phyloP scores from a whole-genome alignment of 2,113 vertebrate species.

The Calidris pygmaea region DNA sequence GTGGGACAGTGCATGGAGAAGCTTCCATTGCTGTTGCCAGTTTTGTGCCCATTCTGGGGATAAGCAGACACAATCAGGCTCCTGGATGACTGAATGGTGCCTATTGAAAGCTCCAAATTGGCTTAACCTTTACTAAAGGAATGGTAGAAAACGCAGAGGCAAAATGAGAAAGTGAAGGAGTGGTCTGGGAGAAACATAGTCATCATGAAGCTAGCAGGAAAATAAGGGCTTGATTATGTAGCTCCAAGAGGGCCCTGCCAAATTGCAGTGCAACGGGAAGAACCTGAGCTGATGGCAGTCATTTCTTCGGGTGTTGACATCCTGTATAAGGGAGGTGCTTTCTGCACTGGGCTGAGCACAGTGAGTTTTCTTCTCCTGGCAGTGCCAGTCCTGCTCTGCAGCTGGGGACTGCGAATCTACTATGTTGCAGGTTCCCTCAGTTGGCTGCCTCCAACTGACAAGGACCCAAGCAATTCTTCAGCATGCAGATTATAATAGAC shows the following conservation, averaged over 20 bases:
- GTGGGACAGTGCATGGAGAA: not conserved
- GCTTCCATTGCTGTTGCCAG: not conserved
- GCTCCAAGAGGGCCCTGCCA: not conserved
- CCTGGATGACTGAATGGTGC: not conserved
- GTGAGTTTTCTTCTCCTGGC: not conserved
- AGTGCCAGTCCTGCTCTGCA: not conserved
- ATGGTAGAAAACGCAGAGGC: not conserved
- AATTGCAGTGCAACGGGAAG: not conserved
- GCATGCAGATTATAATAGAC: not conserved
- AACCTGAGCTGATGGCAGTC: not conserved
- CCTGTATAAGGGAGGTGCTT: not conserved
- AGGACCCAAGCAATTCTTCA: not conserved
- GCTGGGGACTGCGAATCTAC: not conserved
- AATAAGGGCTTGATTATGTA: constrained; percentile 23
- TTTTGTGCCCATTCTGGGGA: not conserved
- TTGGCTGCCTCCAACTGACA: not conserved
- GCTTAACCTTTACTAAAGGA: not conserved
- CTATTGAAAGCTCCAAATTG: constrained; percentile 1
- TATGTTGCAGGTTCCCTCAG: not conserved
- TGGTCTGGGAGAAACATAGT: not conserved
- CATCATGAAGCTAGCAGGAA: not conserved
- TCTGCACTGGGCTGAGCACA: fast-evolving
- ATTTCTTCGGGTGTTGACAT: not conserved
- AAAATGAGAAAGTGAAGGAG: constrained; percentile 1
- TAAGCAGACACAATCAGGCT: not conserved